Percentiles rank a stretch among this genome's conserved stretches.
Evolutionary conservation across 35 echinoderm and acorn worm species (phyloP).

Genomic region (Diadema setosum): DNA sequence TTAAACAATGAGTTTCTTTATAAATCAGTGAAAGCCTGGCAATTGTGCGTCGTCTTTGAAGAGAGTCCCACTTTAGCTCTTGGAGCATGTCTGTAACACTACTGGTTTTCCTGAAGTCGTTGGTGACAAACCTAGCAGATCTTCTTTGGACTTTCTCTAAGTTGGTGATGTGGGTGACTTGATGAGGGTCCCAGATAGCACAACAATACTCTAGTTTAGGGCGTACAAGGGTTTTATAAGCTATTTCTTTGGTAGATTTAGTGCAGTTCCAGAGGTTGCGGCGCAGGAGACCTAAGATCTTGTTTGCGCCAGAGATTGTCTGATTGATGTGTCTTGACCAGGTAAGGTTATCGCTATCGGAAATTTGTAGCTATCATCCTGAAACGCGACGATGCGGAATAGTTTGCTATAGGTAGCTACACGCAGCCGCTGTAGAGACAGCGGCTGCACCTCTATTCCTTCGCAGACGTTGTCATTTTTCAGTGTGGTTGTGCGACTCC

Average conservation of each 20-base stretch:
- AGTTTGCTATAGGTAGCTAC: no score
- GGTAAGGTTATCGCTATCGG: no score
- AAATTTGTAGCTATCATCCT: no score
- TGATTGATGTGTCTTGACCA: not conserved
- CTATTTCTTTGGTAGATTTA: not conserved
- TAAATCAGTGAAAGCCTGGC: no score
- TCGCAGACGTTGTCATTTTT: no score
- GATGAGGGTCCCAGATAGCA: not conserved
- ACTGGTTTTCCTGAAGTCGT: not conserved
- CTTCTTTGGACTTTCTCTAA: not conserved
- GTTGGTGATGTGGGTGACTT: not conserved
- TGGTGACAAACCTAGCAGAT: not conserved
- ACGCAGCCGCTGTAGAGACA: no score
- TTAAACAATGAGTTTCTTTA: no score
- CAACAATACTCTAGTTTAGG: not conserved
- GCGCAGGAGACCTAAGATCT: not conserved
- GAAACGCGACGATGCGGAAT: no score
- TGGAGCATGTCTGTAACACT: not conserved
- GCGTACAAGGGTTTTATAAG: not conserved
- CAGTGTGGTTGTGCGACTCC: no score
- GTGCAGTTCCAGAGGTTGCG: not conserved
- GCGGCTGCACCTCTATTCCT: no score
- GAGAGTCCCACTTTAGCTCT: no score
- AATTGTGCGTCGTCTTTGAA: no score
- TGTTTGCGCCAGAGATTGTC: not conserved